Percentiles rank a stretch among this genome's conserved stretches.
Conservation (phyloP, 2,888 invertebrate species). For the Stictocephala bisonia region DNA sequence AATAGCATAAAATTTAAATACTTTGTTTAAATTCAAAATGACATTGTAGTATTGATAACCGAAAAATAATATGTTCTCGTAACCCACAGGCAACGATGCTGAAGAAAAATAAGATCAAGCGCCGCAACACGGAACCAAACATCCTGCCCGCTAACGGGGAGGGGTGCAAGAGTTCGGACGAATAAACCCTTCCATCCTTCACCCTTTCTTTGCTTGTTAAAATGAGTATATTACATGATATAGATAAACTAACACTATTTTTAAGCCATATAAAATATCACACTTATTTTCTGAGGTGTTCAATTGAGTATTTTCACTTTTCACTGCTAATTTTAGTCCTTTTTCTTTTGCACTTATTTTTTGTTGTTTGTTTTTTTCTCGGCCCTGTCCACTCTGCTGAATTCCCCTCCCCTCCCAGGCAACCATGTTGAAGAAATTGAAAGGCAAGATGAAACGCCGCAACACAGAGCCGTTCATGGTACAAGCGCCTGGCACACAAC, state of each 20-base stretch:
- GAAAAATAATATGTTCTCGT: constrained; percentile 23
- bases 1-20: no score
- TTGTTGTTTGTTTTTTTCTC: constrained; percentile 55
- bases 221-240: no score
- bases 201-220: constrained; percentile 50
- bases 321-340: constrained; percentile 8
- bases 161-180: constrained; percentile 74
- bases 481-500: constrained; percentile 50
- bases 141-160: constrained; percentile 78
- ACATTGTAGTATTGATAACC: no score
- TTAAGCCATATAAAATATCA: constrained; percentile 50
- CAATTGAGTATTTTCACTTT: constrained; percentile 29
- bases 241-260: no score
- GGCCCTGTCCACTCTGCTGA: constrained; percentile 50
- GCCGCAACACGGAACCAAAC: constrained; percentile 87
- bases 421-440: constrained; percentile 99
- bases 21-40: no score
- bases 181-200: constrained; percentile 65
- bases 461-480: constrained; percentile 89
- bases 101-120: constrained; percentile 99
- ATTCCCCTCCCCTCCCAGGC: constrained; percentile 77
- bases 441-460: constrained; percentile 95
- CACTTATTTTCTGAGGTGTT: constrained; percentile 35
- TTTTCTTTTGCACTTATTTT: constrained; percentile 47
- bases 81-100: constrained; percentile 95